These are phyloP conservation scores for Galbula dea DNA, from an alignment of 2,113 vertebrate species.

Conservation along the genomic window DNA sequence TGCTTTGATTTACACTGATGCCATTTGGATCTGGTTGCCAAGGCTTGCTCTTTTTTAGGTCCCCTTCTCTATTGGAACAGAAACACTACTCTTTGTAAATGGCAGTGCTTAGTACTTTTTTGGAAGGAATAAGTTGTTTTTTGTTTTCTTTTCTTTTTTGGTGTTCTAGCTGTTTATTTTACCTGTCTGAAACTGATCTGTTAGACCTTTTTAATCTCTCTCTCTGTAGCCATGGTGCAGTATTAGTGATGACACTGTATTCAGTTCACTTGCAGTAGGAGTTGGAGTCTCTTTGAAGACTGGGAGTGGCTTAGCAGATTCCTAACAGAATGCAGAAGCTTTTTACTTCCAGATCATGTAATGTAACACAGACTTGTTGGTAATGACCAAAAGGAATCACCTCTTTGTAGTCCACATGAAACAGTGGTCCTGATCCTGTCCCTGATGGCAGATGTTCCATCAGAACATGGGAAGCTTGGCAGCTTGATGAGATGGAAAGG, in stretches of 20 bases:
- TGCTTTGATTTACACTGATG: conserved; percentile 62
- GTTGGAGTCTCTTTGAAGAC: conserved; percentile 34
- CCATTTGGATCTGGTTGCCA: conserved; percentile 64
- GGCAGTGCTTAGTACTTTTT: conserved; percentile 56
- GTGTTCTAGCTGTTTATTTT: conserved; percentile 68
- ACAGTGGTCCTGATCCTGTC: neutral
- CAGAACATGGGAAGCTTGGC: neutral
- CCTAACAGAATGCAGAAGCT: conserved; percentile 42
- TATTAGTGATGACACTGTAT: conserved; percentile 57
- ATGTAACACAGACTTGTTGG: conserved; percentile 29
- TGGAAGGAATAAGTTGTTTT: conserved; percentile 56
- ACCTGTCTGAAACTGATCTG: conserved; percentile 43
- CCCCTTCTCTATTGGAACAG: conserved; percentile 62
- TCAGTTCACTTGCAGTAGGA: conserved; percentile 52
- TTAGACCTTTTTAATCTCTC: conserved; percentile 48
- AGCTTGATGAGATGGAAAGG: conserved; percentile 1
- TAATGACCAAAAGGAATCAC: conserved; percentile 51
- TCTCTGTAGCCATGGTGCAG: conserved; percentile 36
- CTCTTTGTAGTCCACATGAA: neutral
- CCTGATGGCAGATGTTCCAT: neutral
- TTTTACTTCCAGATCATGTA: conserved; percentile 25
- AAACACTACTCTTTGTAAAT: conserved; percentile 68
- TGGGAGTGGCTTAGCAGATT: conserved; percentile 49
- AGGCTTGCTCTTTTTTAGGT: conserved; percentile 59
- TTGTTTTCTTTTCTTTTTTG: conserved; percentile 48